Evolutionary conservation across 2,113 vertebrate species (phyloP).

Genomic region (Papio anubis): DNA sequence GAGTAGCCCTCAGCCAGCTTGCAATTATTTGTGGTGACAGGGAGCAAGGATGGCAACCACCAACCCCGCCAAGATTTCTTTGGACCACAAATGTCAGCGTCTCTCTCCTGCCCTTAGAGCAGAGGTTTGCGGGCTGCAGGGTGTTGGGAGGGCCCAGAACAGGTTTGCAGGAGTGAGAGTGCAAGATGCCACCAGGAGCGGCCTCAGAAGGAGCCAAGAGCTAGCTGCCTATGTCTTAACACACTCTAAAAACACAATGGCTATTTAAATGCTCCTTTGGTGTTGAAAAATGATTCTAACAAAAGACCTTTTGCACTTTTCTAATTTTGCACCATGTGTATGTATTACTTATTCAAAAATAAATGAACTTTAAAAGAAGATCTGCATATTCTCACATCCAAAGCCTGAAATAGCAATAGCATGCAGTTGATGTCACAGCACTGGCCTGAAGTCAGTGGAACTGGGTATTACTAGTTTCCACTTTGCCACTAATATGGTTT

Average conservation of each 20-base stretch:
- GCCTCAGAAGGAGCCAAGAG: not conserved
- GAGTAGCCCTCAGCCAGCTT: not conserved
- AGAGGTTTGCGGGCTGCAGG: not conserved
- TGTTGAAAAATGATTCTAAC: conserved; percentile 12
- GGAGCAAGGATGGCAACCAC: not conserved
- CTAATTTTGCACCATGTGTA: not conserved
- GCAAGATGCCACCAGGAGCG: not conserved
- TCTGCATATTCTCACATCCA: not conserved
- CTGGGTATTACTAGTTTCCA: not conserved
- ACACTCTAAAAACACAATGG: not conserved
- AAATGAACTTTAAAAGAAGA: not conserved
- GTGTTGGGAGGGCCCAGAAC: not conserved
- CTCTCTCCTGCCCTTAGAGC: not conserved
- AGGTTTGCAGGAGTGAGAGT: not conserved
- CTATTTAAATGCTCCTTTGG: not conserved
- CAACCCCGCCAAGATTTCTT: not conserved
- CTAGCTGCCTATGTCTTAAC: not conserved
- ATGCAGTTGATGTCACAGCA: not conserved
- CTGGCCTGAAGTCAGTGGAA: not conserved
- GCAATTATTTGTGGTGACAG: conserved; percentile 17
- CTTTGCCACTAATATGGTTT: not conserved
- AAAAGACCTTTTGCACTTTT: conserved; percentile 45
- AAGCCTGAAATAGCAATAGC: not conserved
- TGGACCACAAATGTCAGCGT: not conserved
- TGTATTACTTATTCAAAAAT: not conserved